Conservation (phyloP, 2,113 vertebrate genomes). For the Cebidichthys violaceus region DNA sequence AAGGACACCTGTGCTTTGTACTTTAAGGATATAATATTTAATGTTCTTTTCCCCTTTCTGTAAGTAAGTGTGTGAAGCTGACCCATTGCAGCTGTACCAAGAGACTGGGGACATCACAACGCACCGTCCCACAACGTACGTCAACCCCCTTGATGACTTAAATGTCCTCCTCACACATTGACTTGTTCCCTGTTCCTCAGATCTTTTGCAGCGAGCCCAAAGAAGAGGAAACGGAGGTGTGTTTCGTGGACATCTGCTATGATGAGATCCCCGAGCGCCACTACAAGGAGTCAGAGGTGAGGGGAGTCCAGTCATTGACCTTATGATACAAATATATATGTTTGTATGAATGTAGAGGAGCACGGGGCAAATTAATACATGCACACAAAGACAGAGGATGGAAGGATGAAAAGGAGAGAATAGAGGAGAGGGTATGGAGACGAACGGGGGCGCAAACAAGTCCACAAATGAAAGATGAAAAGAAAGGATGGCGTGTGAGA, state of each 20-base stretch:
- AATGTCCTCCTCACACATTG: constrained; percentile 8
- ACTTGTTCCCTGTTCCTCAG: constrained; percentile 74
- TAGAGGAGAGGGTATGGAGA: neutral
- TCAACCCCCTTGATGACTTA: constrained; percentile 30
- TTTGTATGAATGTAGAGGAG: neutral
- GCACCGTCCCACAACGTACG: constrained; percentile 1
- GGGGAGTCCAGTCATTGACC: neutral
- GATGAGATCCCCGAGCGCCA: constrained; percentile 98
- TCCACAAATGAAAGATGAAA: neutral
- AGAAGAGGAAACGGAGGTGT: constrained; percentile 93
- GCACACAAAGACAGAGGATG: neutral
- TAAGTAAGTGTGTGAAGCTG: neutral
- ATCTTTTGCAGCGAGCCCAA: constrained; percentile 94
- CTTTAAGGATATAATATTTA: neutral
- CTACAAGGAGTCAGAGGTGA: constrained; percentile 97
- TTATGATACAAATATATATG: neutral
- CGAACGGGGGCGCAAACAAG: neutral
- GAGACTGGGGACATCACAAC: neutral
- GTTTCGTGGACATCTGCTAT: constrained; percentile 94
- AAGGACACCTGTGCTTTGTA: neutral
- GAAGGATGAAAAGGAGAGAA: neutral
- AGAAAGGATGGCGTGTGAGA: neutral
- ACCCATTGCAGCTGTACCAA: neutral
- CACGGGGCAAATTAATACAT: neutral
- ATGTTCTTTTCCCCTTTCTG: neutral